These are phyloP conservation scores for Pseudomyrmex sp. DNA, from an alignment of 1,140 invertebrate genomes.

Conservation along the genomic window DNA sequence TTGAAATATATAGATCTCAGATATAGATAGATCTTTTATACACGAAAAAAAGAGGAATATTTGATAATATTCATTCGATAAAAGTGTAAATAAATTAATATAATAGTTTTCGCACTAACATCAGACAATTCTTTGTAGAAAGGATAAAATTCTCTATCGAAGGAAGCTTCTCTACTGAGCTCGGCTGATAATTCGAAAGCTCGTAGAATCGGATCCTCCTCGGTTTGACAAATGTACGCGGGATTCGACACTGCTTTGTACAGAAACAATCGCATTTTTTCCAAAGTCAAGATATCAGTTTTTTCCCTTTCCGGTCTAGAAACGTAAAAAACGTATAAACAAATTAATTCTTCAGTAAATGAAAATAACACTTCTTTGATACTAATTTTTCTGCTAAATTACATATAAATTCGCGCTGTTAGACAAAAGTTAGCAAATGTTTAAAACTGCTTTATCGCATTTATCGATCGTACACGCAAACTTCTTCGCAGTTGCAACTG, in stretches of 20 bases:
- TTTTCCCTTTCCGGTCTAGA: constrained; percentile 76
- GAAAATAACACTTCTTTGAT: too few relatives aligned
- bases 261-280: constrained; percentile 85
- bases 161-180: constrained; percentile 82
- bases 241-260: constrained; percentile 88
- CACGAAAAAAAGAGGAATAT: too few relatives aligned
- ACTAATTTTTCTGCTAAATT: too few relatives aligned
- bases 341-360: too few relatives aligned
- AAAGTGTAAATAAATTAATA: too few relatives aligned
- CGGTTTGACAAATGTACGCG: constrained; percentile 88
- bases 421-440: too few relatives aligned
- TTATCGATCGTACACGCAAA: constrained; percentile 82
- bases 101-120: constrained; percentile 57
- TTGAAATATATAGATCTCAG: neutral
- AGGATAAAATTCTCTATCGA: constrained; percentile 86
- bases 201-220: constrained; percentile 88
- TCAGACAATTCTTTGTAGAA: constrained; percentile 86
- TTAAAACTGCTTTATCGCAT: too few relatives aligned
- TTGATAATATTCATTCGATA: too few relatives aligned
- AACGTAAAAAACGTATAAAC: neutral
- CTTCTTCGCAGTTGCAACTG: constrained; percentile 86
- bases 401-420: too few relatives aligned
- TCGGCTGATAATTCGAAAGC: constrained; percentile 88
- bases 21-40: neutral
- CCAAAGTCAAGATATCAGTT: constrained; percentile 83